Conservation (phyloP, 2,888 invertebrate genomes). For the Chrysomela aeneicollis region DNA sequence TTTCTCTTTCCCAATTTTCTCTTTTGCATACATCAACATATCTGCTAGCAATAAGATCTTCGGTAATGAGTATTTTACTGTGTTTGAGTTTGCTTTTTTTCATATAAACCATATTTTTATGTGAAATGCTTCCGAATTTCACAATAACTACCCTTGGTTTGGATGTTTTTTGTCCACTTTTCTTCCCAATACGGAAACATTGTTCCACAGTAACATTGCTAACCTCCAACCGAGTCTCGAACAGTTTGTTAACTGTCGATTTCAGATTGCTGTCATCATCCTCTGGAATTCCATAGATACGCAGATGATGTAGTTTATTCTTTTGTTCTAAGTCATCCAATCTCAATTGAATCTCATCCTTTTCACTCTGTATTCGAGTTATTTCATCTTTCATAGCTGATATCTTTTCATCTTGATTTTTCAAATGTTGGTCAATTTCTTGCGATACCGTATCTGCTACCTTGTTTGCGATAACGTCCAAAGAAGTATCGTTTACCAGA, state of each 20-base stretch:
- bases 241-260: background rate
- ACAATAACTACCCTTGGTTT: background rate
- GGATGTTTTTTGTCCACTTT: background rate
- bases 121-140: background rate
- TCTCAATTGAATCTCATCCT: background rate
- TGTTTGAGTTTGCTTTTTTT: constrained; percentile 3
- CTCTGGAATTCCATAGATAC: background rate
- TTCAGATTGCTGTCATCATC: background rate
- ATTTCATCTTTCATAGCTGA: background rate
- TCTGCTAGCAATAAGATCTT: background rate
- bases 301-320: background rate
- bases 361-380: background rate
- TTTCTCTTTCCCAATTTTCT: background rate
- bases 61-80: background rate
- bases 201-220: constrained; percentile 3
- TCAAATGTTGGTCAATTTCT: background rate
- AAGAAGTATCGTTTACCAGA: constrained; percentile 5
- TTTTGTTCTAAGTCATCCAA: constrained; percentile 2
- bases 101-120: constrained; percentile 1
- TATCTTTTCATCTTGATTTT: background rate
- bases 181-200: constrained; percentile 4
- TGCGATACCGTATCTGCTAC: constrained; percentile 10
- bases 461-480: background rate
- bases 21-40: background rate
- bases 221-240: background rate